phyloP scores from a whole-genome alignment of 2,888 invertebrate genomes.

The Spilarctia lutea region DNA sequence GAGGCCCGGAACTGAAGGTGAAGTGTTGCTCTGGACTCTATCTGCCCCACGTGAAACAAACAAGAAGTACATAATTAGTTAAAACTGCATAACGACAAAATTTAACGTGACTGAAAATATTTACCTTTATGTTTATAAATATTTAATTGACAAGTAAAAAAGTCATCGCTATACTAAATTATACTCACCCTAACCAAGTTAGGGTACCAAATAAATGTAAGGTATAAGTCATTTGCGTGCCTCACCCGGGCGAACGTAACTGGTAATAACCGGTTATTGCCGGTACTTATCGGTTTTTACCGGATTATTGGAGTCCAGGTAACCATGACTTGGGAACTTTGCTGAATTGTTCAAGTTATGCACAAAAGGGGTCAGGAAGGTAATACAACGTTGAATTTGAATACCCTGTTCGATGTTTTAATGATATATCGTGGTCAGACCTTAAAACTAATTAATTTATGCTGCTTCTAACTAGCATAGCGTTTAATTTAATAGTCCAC shows the following conservation, averaged over 20 bases:
- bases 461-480: not conserved
- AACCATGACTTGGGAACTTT: constrained; percentile 19
- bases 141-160: not conserved
- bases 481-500: too few relatives aligned
- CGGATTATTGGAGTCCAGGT: constrained; percentile 35
- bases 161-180: not conserved
- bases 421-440: not conserved
- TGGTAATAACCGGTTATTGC: constrained; percentile 52
- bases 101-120: not conserved
- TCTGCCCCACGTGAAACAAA: too few relatives aligned
- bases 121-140: not conserved
- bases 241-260: constrained; percentile 37
- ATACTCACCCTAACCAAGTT: constrained; percentile 50
- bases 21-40: too few relatives aligned
- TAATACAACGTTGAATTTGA: not conserved
- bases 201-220: constrained; percentile 53
- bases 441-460: not conserved
- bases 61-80: too few relatives aligned
- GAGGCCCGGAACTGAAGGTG: too few relatives aligned
- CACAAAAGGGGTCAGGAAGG: not conserved
- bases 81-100: not conserved
- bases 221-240: constrained; percentile 62
- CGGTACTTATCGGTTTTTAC: constrained; percentile 56
- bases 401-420: not conserved
- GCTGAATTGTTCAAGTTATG: constrained; percentile 17